phyloP scores from a whole-genome alignment of 2,888 invertebrate species.

The Incurvaria masculella region DNA sequence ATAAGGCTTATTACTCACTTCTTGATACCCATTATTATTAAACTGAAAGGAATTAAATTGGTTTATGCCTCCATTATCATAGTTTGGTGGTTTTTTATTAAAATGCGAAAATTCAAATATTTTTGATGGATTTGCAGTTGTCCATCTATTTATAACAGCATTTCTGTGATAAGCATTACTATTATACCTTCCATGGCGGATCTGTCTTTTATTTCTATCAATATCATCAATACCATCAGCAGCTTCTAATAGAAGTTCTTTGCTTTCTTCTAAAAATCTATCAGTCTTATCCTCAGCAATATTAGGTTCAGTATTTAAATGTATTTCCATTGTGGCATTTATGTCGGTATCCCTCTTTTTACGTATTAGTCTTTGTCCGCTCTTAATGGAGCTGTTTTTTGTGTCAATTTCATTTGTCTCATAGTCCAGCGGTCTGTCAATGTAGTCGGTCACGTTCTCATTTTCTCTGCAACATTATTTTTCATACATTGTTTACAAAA shows the following conservation, averaged over 20 bases:
- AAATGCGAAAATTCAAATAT: slow-evolving; percentile 29
- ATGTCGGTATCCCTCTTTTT: slow-evolving; percentile 31
- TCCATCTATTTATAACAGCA: slow-evolving; percentile 31
- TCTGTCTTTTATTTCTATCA: slow-evolving; percentile 49
- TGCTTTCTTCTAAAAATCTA: slow-evolving; percentile 17
- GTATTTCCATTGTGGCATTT: slow-evolving; percentile 20
- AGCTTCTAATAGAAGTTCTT: slow-evolving; percentile 16
- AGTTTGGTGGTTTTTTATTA: slow-evolving; percentile 25
- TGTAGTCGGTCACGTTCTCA: slow-evolving; percentile 38
- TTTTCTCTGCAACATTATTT: slow-evolving; percentile 44
- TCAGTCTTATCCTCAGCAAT: slow-evolving; percentile 32
- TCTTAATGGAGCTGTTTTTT: slow-evolving; percentile 21
- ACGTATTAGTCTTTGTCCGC: slow-evolving; percentile 26
- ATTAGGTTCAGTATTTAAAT: slow-evolving; percentile 19
- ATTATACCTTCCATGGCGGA: slow-evolving; percentile 29
- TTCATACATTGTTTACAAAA: background rate
- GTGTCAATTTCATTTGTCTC: slow-evolving; percentile 33
- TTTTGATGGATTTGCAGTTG: slow-evolving; percentile 30
- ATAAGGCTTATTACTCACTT: slow-evolving; percentile 25
- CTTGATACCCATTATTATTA: slow-evolving; percentile 26
- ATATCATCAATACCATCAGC: slow-evolving; percentile 23
- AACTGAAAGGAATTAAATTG: slow-evolving; percentile 24
- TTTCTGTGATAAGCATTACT: slow-evolving; percentile 32
- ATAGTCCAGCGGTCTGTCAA: slow-evolving; percentile 44
- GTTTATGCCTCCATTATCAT: slow-evolving; percentile 27